Evolutionary conservation across 2,888 invertebrate species (phyloP).

Genomic region (Xestobium rufovillosum): DNA sequence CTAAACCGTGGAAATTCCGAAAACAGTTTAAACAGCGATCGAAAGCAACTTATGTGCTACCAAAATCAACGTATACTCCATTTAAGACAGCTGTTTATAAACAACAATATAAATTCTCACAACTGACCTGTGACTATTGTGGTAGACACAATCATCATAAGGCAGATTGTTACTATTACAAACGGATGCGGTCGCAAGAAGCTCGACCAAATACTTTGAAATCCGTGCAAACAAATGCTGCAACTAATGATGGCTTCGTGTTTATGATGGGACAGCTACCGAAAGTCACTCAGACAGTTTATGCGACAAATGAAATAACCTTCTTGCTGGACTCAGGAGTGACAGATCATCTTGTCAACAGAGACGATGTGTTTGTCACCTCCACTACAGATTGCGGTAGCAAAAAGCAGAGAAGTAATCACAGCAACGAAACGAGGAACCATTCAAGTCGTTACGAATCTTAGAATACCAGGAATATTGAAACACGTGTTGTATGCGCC

Average conservation of each 20-base stretch:
- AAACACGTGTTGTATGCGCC: constrained; percentile 27
- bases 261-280: too few species aligned
- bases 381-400: not conserved
- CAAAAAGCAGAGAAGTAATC: not conserved
- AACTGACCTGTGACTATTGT: constrained; percentile 30
- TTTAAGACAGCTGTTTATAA: too few species aligned
- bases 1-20: too few species aligned
- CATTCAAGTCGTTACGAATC: constrained; percentile 26
- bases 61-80: too few species aligned
- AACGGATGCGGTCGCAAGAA: constrained; percentile 19
- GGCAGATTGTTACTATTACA: constrained; percentile 29
- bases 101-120: too few species aligned
- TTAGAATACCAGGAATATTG: constrained; percentile 19
- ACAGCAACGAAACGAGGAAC: constrained; percentile 26
- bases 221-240: too few species aligned
- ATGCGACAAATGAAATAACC: too few species aligned
- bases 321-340: too few species aligned
- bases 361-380: constrained; percentile 4
- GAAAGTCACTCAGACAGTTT: too few species aligned
- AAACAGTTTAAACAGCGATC: too few species aligned
- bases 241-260: too few species aligned
- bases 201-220: constrained; percentile 16
- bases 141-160: constrained; percentile 30
- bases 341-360: constrained; percentile 14
- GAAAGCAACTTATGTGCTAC: too few species aligned